Base-by-base conservation (phyloP, 2,888 invertebrate genomes). In the Caradrina clavipalpis region DNA sequence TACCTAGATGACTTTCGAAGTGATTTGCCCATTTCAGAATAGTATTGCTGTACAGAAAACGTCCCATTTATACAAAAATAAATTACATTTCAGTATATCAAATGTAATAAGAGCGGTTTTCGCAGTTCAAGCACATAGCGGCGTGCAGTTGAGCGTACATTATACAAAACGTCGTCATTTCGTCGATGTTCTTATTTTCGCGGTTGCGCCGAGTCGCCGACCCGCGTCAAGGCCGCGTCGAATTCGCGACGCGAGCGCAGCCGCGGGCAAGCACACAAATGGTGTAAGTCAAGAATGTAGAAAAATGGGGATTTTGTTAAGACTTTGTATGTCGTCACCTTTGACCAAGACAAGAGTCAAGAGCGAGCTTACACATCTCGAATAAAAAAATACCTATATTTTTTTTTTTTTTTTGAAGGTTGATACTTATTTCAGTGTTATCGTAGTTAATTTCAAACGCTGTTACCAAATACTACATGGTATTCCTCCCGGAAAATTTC, bases 221-320 rank as follows among this genome's bases (percentile, higher is more conserved):
- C 94, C 95, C 91, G 47, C 80, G 86, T 82, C 93, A 95, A 95
- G 95, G 95, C 91, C 93, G 92, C 91, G 92, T 87, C 94, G 91
- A 94, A 95, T 93, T 94, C 86, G 88, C 84, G 42, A 51, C 82
- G 82, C 51, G 31, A 45, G 65, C 57, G 60, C 66, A 54, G 31
- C 17, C 51, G 22, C 47, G 53, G 13, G 21, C 42, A n/a, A 4
- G 10, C 0, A 0, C 13, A 10, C 17, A 26, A 56, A 2, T 10
- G 53, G 69, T 39, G 45, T 63, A 71, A 64, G 65, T 45, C 0
- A 0, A 8, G 13, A 35, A 65, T 50, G 15, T 1, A 0, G 19
- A 55, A 54, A 39, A 54, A 2, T 15, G 0, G 1, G 0, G 0
- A 3, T 19, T 0, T n/a, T 26, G 1, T 13, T 42, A 42, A 42